Evolutionary conservation across 2,797 vertebrate species (phyloP).

Genomic region (Megaceryle alcyon): DNA sequence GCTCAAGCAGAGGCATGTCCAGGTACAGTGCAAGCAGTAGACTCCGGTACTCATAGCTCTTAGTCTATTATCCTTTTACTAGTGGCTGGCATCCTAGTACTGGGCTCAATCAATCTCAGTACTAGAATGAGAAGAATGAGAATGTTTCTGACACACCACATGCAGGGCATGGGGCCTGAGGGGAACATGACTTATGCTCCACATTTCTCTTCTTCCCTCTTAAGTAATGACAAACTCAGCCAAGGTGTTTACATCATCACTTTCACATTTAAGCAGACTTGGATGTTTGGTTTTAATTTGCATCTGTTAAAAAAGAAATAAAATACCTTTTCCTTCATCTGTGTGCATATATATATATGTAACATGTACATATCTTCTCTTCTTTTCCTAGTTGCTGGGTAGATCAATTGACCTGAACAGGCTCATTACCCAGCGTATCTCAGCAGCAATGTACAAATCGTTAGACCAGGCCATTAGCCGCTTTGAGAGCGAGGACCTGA

Average conservation of each 20-base stretch:
- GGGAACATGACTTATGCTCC: neutral
- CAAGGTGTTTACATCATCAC: accelerated
- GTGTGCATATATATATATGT: neutral
- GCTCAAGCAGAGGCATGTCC: conserved; percentile 91
- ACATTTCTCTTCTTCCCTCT: neutral
- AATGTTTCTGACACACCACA: neutral
- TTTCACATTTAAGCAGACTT: neutral
- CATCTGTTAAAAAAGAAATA: neutral
- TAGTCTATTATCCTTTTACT: neutral
- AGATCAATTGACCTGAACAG: conserved; percentile 91
- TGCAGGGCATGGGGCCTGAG: neutral
- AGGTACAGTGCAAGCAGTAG: conserved; percentile 75
- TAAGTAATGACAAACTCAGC: neutral
- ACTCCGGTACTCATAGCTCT: neutral
- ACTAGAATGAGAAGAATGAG: neutral
- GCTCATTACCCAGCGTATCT: conserved; percentile 91
- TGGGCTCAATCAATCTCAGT: neutral
- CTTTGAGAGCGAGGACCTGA: conserved; percentile 92
- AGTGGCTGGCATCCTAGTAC: neutral
- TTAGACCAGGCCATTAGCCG: conserved; percentile 92
- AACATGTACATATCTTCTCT: neutral
- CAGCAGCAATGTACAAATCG: conserved; percentile 91
- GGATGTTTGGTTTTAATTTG: neutral
- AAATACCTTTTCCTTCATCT: neutral
- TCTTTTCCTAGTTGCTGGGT: conserved; percentile 81